phyloP scores from a whole-genome alignment of 1,140 invertebrate species.

The Drosophila kurseongensis region DNA sequence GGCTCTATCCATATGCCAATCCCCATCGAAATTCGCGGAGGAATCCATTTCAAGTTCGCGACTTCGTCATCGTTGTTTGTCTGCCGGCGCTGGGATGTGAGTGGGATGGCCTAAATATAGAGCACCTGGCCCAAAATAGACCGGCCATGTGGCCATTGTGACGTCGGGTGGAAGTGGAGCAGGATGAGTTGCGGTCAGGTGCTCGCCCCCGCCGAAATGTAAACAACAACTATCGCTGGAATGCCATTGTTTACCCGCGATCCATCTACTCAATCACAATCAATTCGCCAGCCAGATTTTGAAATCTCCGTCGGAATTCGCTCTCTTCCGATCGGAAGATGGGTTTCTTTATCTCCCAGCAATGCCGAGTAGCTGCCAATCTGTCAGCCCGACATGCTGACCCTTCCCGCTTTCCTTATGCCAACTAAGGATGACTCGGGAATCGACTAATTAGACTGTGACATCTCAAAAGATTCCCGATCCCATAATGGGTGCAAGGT shows the following conservation, averaged over 20 bases:
- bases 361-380: background rate
- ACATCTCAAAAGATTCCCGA: background rate
- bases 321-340: conserved; percentile 3
- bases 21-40: background rate
- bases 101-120: conserved; percentile 15
- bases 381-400: background rate
- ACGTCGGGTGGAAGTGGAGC: background rate
- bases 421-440: conserved; percentile 3
- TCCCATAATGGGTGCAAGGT: background rate
- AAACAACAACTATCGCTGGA: conserved; percentile 3
- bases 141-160: conserved; percentile 2
- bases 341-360: background rate
- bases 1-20: background rate
- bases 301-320: background rate
- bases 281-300: background rate
- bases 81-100: conserved; percentile 8
- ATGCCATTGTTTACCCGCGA: conserved; percentile 2
- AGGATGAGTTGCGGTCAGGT: conserved; percentile 12
- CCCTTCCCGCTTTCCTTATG: background rate
- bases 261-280: conserved; percentile 1
- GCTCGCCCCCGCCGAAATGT: conserved; percentile 4
- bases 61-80: conserved; percentile 14
- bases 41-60: conserved; percentile 3
- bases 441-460: background rate
- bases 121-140: conserved; percentile 4